Evolutionary conservation across 2,888 invertebrate species (phyloP), one percentile per base, ranked within the genome.

Genomic region (Steromphala cineraria): DNA sequence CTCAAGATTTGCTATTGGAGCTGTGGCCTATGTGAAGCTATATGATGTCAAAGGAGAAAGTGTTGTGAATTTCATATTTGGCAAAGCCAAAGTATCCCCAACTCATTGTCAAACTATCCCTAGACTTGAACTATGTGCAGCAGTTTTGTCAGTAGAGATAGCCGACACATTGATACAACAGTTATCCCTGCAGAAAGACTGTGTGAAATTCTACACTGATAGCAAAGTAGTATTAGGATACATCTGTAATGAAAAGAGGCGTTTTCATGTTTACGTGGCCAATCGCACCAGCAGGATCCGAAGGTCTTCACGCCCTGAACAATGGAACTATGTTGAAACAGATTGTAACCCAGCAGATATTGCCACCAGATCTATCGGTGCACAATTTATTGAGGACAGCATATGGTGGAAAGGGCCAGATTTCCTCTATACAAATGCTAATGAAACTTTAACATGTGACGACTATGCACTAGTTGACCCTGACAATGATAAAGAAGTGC

Each of bases 221-320:
- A 84, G 84, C 52, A 53, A 75, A 21, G 81, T 86, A 0, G 79
- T 82, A 3, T 52, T 83, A 4, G 83, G 83, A 2, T 85, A 83
- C 62, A 81, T 83, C n/a, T 13, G 53, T 52, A 85, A 84, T 36
- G 19, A 79, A 7, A 75, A 31, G 4, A 53, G 78, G 53, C 10
- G 83, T 15, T 85, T 83, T 74, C 80, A 84, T 67, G 71, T 53
- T 1, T 84, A 84, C 40, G 82, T 82, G 0, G 53, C 40, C 2
- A 84, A 84, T 62, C 17, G 82, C 8, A 80, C 81, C 15, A 53
- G 53, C 4, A 56, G 79, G 0, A 85, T 86, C 19, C n/a, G n/a
- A n/a, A n/a, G n/a, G n/a, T n/a, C n/a, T n/a, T n/a, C n/a, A n/a
- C n/a, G n/a, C n/a, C n/a, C n/a, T n/a, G n/a, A n/a, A n/a, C n/a